Percentiles rank a stretch among this genome's conserved stretches.
Conservation (phyloP, 2,888 invertebrate genomes). For the Nudaria mundana region DNA sequence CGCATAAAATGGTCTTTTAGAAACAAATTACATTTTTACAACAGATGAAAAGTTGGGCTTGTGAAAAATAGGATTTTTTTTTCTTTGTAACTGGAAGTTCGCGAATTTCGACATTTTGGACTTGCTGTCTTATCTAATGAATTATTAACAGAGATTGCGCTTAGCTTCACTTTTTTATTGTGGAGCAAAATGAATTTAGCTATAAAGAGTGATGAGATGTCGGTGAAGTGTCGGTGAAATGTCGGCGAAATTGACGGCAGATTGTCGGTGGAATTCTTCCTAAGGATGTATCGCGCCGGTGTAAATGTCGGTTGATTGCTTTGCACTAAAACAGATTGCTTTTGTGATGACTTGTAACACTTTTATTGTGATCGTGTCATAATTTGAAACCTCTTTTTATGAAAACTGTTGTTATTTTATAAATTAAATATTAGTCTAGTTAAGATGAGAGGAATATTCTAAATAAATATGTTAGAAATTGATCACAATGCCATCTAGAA, state of each 20-base stretch:
- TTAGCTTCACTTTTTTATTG: constrained; percentile 30
- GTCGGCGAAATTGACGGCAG: constrained; percentile 10
- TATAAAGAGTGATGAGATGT: constrained; percentile 36
- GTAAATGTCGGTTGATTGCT: constrained; percentile 23
- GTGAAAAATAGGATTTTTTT: constrained; percentile 16
- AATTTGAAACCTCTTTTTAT: constrained; percentile 24
- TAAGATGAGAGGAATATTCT: no score
- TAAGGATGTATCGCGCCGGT: constrained; percentile 28
- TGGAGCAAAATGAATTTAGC: constrained; percentile 32
- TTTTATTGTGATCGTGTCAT: constrained; percentile 17
- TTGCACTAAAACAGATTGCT: constrained; percentile 30
- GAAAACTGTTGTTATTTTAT: constrained; percentile 7
- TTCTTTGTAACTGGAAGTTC: constrained; percentile 23
- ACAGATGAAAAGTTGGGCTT: constrained; percentile 38
- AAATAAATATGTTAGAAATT: no score
- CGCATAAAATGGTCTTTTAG: constrained; percentile 30
- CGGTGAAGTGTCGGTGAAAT: constrained; percentile 10
- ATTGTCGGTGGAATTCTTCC: constrained; percentile 12
- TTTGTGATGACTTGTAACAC: constrained; percentile 9
- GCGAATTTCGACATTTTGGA: constrained; percentile 27
- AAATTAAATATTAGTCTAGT: no score
- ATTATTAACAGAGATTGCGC: constrained; percentile 37
- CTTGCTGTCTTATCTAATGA: constrained; percentile 45
- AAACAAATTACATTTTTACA: constrained; percentile 49
- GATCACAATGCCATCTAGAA: no score